Percentiles rank a stretch among this genome's conserved stretches.
Conservation (phyloP, 2,888 invertebrate genomes). For the Himalopsyche anomala region DNA sequence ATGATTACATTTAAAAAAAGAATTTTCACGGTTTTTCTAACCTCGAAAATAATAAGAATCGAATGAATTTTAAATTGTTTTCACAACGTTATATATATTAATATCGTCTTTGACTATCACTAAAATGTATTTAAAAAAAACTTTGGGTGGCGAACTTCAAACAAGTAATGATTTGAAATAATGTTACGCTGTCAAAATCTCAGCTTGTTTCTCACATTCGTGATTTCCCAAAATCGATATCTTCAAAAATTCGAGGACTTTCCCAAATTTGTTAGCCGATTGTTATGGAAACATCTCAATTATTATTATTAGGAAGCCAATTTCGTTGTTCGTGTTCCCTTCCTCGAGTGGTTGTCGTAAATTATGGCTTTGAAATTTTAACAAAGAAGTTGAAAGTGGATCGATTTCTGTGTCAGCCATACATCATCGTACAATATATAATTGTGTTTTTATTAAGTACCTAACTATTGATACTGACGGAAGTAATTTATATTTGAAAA, state of each 20-base stretch:
- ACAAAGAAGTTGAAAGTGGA: background rate
- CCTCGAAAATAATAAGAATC: background rate
- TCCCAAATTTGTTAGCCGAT: slow-evolving; percentile 22
- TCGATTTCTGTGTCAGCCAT: background rate
- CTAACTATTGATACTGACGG: too few species aligned
- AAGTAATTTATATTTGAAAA: too few species aligned
- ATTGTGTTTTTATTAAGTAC: too few species aligned
- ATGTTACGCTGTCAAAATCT: background rate
- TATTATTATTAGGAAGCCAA: slow-evolving; percentile 15
- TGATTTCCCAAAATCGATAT: background rate
- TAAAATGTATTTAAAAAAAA: background rate
- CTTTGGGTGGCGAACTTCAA: background rate
- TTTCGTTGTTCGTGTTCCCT: background rate
- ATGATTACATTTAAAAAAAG: background rate
- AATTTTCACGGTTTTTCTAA: background rate
- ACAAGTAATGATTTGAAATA: background rate
- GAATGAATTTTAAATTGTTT: too few species aligned
- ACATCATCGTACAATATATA: too few species aligned
- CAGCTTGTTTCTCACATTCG: slow-evolving; percentile 7
- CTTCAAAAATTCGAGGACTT: slow-evolving; percentile 26
- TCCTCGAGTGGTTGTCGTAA: background rate
- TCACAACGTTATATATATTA: background rate
- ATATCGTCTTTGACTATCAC: background rate
- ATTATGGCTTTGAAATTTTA: background rate
- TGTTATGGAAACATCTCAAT: slow-evolving; percentile 34